Percentiles rank a stretch among this genome's conserved stretches.
Evolutionary conservation across 2,113 vertebrate species (phyloP).

Genomic region (Turdus rufiventris): DNA sequence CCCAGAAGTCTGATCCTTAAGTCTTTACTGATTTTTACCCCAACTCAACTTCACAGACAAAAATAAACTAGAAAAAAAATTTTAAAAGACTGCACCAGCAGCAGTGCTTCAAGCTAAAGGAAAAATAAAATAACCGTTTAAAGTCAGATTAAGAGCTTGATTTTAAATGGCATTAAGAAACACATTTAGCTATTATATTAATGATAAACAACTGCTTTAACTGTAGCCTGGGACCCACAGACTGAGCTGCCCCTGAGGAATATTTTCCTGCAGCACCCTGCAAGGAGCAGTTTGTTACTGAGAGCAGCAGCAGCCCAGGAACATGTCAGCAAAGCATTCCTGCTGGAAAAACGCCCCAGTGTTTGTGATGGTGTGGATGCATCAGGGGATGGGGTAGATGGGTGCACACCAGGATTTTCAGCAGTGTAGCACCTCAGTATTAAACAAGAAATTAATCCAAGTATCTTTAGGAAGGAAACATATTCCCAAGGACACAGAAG

Average conservation of each 20-base stretch:
- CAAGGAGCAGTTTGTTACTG: background rate
- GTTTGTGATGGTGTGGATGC: accelerated
- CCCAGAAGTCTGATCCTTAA: background rate
- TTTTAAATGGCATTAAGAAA: background rate
- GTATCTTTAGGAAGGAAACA: background rate
- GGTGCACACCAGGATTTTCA: background rate
- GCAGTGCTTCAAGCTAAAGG: background rate
- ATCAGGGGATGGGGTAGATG: background rate
- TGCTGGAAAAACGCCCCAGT: background rate
- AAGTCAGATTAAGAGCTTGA: background rate
- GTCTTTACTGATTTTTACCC: background rate
- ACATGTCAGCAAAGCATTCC: background rate
- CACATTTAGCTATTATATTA: background rate
- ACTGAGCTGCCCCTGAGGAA: background rate
- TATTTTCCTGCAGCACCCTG: background rate
- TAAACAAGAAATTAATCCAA: background rate
- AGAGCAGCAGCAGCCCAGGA: background rate
- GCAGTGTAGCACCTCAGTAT: background rate
- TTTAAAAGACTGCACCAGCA: background rate
- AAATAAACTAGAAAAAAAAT: background rate
- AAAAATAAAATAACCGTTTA: background rate
- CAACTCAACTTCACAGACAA: background rate
- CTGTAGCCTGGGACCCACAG: background rate
- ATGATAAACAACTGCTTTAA: background rate
- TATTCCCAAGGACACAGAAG: background rate